Evolutionary conservation across 2,888 invertebrate genomes (phyloP).

Genomic region (Ligdia adustata): DNA sequence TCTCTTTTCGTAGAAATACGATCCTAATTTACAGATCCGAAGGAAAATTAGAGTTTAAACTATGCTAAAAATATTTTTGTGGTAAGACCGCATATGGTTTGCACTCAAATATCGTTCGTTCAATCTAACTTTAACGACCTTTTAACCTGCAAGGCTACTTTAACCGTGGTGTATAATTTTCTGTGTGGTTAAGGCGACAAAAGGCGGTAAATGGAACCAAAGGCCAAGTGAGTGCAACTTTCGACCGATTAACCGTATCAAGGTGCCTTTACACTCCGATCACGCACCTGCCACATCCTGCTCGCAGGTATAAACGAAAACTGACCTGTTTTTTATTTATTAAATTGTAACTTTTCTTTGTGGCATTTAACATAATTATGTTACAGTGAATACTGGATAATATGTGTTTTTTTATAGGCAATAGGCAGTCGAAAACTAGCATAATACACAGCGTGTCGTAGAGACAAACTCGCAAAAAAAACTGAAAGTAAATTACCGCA

Average conservation of each 20-base stretch:
- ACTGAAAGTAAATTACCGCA: too few relatives aligned
- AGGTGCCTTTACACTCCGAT: constrained; percentile 10
- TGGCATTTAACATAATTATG: neutral
- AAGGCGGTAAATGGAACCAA: neutral
- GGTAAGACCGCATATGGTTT: too few relatives aligned
- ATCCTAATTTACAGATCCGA: too few relatives aligned
- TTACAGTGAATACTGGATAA: too few relatives aligned
- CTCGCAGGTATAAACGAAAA: constrained; percentile 15
- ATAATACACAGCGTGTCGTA: too few relatives aligned
- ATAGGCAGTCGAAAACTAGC: too few relatives aligned
- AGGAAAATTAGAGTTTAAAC: too few relatives aligned
- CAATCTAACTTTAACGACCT: neutral
- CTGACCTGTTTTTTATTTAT: constrained; percentile 3
- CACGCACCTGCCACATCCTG: constrained; percentile 25
- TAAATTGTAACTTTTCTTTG: neutral
- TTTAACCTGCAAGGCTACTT: neutral
- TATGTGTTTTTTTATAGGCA: too few relatives aligned
- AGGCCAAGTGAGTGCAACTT: constrained; percentile 13
- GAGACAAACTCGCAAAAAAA: too few relatives aligned
- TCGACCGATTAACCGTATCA: constrained; percentile 20
- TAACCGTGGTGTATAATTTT: too few relatives aligned
- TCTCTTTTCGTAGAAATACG: too few relatives aligned
- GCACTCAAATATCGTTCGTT: too few relatives aligned
- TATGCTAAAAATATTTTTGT: neutral
- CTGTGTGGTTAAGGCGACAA: constrained; percentile 1